These are phyloP conservation scores for Apostichopus japonicus DNA, from an alignment of 35 echinoderm and acorn worm species.

Conservation along the genomic window DNA sequence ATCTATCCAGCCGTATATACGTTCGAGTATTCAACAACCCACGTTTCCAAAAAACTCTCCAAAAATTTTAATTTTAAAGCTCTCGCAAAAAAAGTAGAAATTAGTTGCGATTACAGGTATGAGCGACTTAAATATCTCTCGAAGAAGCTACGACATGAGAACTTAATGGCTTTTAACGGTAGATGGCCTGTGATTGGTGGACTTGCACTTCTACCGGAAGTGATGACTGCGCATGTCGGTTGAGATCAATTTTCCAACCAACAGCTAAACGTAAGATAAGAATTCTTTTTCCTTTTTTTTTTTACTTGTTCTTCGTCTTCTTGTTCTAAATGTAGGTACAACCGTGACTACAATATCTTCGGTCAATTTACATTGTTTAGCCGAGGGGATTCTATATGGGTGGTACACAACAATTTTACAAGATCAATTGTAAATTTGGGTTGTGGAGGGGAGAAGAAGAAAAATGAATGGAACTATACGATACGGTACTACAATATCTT, in stretches of 20 bases:
- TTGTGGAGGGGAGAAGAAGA: too few species aligned
- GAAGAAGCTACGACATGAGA: neutral
- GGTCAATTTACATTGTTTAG: neutral
- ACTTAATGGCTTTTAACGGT: neutral
- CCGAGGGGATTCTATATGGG: neutral
- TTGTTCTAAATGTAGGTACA: neutral
- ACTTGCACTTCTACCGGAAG: neutral
- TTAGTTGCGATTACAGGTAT: slow-evolving; percentile 36
- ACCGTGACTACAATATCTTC: neutral
- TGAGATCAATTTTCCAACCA: neutral
- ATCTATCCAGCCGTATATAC: neutral
- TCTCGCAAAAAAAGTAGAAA: slow-evolving; percentile 25
- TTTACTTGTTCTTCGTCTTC: neutral
- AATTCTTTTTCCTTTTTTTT: neutral
- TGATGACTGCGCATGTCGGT: slow-evolving; percentile 9
- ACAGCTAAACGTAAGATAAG: neutral
- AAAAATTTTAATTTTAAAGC: slow-evolving; percentile 21
- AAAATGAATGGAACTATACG: too few species aligned
- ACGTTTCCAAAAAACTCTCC: neutral
- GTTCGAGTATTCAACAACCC: neutral
- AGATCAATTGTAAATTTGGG: too few species aligned
- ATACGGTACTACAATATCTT: neutral
- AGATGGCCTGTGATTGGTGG: neutral
- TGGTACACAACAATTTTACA: too few species aligned
- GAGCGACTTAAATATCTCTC: slow-evolving; percentile 33